phyloP scores from a whole-genome alignment of 1,140 invertebrate genomes.

The Drosophila repleta region DNA sequence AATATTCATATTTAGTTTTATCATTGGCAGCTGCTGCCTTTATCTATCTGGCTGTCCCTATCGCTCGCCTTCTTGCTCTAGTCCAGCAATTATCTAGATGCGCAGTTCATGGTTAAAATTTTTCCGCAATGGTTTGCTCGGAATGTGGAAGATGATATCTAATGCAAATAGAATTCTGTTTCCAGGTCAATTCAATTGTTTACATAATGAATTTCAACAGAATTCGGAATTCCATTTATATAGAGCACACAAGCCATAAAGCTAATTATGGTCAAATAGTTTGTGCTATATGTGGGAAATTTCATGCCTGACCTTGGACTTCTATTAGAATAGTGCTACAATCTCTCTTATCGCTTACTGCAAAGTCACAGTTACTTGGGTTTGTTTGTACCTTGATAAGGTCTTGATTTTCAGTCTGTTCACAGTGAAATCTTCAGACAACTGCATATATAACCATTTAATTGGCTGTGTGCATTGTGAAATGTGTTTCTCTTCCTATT shows the following conservation, averaged over 20 bases:
- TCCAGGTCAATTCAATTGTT: conserved; percentile 13
- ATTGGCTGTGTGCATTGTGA: conserved; percentile 2
- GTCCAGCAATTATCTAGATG: conserved; percentile 5
- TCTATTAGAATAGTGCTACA: not conserved
- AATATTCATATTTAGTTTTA: conserved; percentile 28
- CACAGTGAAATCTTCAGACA: not conserved
- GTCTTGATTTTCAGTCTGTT: not conserved
- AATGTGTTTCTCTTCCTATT: conserved; percentile 1
- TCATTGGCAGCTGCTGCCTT: conserved; percentile 16
- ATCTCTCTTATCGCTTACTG: not conserved
- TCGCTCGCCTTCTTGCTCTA: not conserved
- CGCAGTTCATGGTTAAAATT: conserved; percentile 28
- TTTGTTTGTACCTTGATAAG: not conserved
- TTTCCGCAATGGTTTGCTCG: not conserved
- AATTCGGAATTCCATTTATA: conserved; percentile 1
- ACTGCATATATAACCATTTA: not conserved
- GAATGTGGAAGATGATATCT: conserved; percentile 5
- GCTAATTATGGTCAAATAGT: not conserved
- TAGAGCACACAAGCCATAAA: not conserved
- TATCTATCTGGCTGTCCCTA: conserved; percentile 7
- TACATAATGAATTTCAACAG: conserved; percentile 5
- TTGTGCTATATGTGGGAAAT: not conserved
- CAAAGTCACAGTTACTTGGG: conserved; percentile 7
- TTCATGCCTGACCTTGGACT: not conserved
- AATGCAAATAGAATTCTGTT: conserved; percentile 2